Conservation (phyloP, 2,888 invertebrate species). For the Ecdyonurus torrentis region DNA sequence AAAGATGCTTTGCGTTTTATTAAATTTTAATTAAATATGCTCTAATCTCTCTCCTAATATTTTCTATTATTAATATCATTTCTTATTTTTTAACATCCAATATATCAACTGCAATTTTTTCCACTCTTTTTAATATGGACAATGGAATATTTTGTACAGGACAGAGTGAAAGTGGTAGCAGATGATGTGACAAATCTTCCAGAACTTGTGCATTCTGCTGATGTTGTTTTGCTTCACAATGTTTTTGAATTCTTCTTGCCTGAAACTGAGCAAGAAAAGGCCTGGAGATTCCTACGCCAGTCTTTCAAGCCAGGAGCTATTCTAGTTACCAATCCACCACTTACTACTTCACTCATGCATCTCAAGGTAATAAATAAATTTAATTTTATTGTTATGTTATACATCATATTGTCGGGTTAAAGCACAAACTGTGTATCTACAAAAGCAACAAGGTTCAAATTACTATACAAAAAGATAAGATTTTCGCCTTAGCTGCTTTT, state of each 20-base stretch:
- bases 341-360: slow-evolving; percentile 33
- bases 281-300: slow-evolving; percentile 41
- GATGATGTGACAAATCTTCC: slow-evolving; percentile 37
- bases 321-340: slow-evolving; percentile 39
- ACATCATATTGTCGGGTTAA: too few relatives aligned
- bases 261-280: slow-evolving; percentile 35
- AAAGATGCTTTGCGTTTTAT: too few relatives aligned
- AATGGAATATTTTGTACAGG: slow-evolving; percentile 17
- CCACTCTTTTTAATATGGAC: too few relatives aligned
- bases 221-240: slow-evolving; percentile 47
- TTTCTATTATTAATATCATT: too few relatives aligned
- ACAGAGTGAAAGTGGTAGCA: slow-evolving; percentile 36
- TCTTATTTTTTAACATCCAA: too few relatives aligned
- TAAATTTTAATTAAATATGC: too few relatives aligned
- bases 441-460: too few relatives aligned
- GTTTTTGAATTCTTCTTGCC: slow-evolving; percentile 51
- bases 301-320: slow-evolving; percentile 36
- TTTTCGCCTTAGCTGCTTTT: too few relatives aligned
- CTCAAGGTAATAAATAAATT: slow-evolving; percentile 19
- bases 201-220: slow-evolving; percentile 35
- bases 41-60: too few relatives aligned
- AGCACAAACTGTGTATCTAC: too few relatives aligned
- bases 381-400: not conserved
- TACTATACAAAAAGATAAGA: too few relatives aligned
- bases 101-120: too few relatives aligned